These are phyloP conservation scores for Camelus bactrianus DNA, from an alignment of 2,113 vertebrate species.

Conservation along the genomic window DNA sequence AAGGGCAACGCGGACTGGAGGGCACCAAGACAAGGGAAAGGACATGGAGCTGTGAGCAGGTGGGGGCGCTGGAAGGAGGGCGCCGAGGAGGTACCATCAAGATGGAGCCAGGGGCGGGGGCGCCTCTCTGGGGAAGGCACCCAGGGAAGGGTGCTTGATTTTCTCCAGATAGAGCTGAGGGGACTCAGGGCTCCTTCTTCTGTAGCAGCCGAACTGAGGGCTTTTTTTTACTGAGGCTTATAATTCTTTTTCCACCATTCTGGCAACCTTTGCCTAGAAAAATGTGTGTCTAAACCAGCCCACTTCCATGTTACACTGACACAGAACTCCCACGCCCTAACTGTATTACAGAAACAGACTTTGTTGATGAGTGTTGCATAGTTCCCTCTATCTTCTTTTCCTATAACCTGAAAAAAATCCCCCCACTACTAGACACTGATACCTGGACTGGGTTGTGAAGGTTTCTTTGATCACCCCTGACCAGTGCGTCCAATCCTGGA, in stretches of 20 bases:
- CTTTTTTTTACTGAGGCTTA: background rate
- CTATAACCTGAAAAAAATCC: background rate
- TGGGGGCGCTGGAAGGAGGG: rapidly evolving
- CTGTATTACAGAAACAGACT: background rate
- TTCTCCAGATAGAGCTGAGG: background rate
- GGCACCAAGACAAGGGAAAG: background rate
- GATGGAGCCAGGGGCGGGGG: rapidly evolving
- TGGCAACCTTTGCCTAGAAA: background rate
- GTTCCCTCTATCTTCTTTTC: background rate
- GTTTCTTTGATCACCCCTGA: background rate
- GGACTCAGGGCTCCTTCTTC: background rate
- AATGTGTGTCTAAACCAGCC: background rate
- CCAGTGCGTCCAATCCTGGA: background rate
- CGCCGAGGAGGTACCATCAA: background rate
- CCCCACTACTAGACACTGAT: background rate
- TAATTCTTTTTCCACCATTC: background rate
- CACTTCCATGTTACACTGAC: background rate
- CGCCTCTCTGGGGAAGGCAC: background rate
- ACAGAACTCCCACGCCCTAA: background rate
- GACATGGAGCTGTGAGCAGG: rapidly evolving
- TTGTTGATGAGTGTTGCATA: rapidly evolving
- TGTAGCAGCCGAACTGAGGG: background rate
- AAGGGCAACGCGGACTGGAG: background rate
- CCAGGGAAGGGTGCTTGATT: background rate
- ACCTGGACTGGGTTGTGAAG: background rate